Conservation (phyloP, 2,113 vertebrate species). For the Ceratotherium simum region DNA sequence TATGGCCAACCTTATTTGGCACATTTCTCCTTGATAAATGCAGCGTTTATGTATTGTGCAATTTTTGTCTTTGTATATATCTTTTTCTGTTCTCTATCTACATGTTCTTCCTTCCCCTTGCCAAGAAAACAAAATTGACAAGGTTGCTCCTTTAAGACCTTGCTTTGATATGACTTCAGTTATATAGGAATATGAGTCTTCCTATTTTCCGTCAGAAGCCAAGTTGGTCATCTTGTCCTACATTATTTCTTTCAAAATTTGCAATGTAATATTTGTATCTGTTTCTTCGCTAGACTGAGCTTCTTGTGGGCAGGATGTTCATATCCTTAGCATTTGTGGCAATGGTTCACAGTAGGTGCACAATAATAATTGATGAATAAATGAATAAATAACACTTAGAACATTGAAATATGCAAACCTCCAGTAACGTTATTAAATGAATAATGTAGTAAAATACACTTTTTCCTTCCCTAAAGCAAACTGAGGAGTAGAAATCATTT, state of each 20-base stretch:
- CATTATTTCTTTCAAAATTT: not conserved
- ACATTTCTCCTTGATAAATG: not conserved
- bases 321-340: not conserved
- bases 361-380: not conserved
- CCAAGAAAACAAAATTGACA: not conserved
- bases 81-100: not conserved
- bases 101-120: not conserved
- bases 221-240: not conserved
- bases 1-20: not conserved
- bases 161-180: not conserved
- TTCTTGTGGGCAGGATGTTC: not conserved
- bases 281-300: not conserved
- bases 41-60: not conserved
- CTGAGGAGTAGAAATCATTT: not conserved
- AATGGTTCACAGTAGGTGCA: not conserved
- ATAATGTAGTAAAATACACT: not conserved
- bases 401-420: not conserved
- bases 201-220: not conserved
- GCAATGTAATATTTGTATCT: not conserved
- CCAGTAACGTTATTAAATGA: not conserved
- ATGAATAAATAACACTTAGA: not conserved
- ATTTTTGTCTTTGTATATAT: not conserved
- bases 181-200: not conserved
- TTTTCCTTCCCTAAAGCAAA: constrained; percentile 38
- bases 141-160: not conserved